phyloP scores from a whole-genome alignment of 1,140 invertebrate species.

The Drosophila athabasca region DNA sequence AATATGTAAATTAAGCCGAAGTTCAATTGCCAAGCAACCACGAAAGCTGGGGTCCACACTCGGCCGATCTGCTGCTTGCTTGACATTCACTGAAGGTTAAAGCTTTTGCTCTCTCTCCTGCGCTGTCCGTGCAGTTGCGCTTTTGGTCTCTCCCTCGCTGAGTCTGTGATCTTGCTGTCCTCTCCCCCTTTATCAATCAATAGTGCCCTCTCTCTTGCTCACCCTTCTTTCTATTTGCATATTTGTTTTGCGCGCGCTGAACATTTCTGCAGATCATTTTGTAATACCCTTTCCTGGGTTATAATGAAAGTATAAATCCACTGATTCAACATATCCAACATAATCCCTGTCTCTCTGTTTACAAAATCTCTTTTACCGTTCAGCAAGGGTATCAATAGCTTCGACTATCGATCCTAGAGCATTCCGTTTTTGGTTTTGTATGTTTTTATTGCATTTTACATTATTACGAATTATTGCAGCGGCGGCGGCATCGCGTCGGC shows the following conservation, averaged over 20 bases:
- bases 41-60: conserved; percentile 11
- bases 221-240: not conserved
- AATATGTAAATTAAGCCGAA: conserved; percentile 62
- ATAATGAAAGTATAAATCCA: too few relatives aligned
- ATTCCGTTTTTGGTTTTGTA: not conserved
- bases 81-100: conserved; percentile 72
- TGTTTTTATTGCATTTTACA: conserved; percentile 40
- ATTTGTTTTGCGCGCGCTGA: conserved; percentile 1
- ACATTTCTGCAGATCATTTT: conserved; percentile 45
- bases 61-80: conserved; percentile 25
- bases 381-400: too few relatives aligned
- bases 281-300: not conserved
- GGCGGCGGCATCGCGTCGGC: conserved; percentile 12
- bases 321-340: too few relatives aligned
- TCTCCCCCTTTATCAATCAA: too few relatives aligned
- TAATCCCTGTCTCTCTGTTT: too few relatives aligned
- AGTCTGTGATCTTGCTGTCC: not conserved
- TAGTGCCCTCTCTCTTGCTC: not conserved
- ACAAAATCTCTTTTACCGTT: too few relatives aligned
- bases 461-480: conserved; percentile 35
- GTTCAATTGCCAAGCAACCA: conserved; percentile 54
- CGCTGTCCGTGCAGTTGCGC: not conserved
- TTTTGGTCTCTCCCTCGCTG: not conserved
- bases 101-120: conserved; percentile 19
- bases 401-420: too few relatives aligned